These are phyloP conservation scores for Ptychochromis oligacanthus DNA, from an alignment of 2,113 vertebrate species.

Conservation along the genomic window DNA sequence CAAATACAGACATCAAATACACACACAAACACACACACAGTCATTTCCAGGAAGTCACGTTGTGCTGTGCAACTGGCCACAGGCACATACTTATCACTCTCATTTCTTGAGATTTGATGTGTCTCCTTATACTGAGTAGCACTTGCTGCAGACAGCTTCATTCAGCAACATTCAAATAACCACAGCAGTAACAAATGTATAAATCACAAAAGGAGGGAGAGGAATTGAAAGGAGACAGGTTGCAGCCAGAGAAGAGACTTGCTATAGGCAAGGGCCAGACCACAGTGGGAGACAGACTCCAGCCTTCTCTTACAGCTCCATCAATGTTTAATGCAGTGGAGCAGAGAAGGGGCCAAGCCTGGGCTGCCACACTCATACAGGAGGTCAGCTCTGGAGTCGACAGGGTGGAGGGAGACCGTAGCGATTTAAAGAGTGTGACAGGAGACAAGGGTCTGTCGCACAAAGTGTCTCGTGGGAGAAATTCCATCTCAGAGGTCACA, in stretches of 20 bases:
- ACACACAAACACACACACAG: constrained; percentile 58
- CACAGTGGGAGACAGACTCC: constrained; percentile 71
- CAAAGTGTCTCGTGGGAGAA: constrained; percentile 23
- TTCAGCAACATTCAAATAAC: constrained; percentile 53
- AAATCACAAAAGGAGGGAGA: constrained; percentile 14
- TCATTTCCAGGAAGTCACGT: constrained; percentile 81
- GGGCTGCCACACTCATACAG: constrained; percentile 49
- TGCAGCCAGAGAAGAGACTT: constrained; percentile 54
- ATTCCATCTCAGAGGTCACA: neutral
- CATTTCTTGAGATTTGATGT: constrained; percentile 68
- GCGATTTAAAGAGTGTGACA: constrained; percentile 45
- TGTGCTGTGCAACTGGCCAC: constrained; percentile 74
- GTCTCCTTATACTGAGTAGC: constrained; percentile 39
- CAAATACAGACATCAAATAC: constrained; percentile 70
- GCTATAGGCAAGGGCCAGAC: constrained; percentile 62
- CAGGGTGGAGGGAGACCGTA: constrained; percentile 47
- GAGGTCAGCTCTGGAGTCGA: constrained; percentile 66
- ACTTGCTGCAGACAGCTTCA: constrained; percentile 49
- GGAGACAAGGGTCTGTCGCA: constrained; percentile 60
- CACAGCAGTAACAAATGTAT: constrained; percentile 47
- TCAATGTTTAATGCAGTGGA: constrained; percentile 78
- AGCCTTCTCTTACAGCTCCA: constrained; percentile 68
- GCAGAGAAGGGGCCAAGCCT: constrained; percentile 44
- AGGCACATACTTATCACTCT: constrained; percentile 70
- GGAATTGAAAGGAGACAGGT: constrained; percentile 51